Evolutionary conservation across 2,113 vertebrate genomes (phyloP).

Genomic region (Myxocyprinus asiaticus): DNA sequence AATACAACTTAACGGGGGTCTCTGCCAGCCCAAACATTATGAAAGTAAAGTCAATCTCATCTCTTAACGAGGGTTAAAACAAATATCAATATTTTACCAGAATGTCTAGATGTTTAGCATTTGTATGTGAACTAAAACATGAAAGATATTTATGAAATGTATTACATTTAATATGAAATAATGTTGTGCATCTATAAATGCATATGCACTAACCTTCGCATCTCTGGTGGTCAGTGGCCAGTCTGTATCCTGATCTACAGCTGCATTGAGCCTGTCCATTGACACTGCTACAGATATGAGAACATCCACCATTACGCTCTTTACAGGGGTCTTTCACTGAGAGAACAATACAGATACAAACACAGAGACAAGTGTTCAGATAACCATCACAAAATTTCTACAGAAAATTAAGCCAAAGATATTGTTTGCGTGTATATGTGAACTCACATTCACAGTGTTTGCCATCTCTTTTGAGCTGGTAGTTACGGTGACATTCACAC

Average conservation of each 20-base stretch:
- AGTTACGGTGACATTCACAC: slow-evolving; percentile 72
- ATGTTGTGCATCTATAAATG: neutral
- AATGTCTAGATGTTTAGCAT: too few species aligned
- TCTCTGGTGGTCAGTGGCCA: slow-evolving; percentile 74
- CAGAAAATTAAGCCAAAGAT: slow-evolving; percentile 1
- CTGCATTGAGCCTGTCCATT: slow-evolving; percentile 73
- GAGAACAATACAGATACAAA: slow-evolving; percentile 31
- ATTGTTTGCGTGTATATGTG: neutral
- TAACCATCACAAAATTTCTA: neutral
- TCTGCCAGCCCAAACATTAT: too few species aligned
- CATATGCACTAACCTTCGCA: slow-evolving; percentile 74
- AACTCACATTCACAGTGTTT: slow-evolving; percentile 77
- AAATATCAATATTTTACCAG: too few species aligned
- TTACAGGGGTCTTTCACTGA: slow-evolving; percentile 80
- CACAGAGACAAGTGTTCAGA: slow-evolving; percentile 8
- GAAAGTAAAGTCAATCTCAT: too few species aligned
- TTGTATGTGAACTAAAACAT: too few species aligned
- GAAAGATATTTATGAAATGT: too few species aligned
- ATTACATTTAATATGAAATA: too few species aligned
- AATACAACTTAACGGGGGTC: too few species aligned
- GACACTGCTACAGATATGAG: slow-evolving; percentile 79
- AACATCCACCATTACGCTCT: slow-evolving; percentile 80
- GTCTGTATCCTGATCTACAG: slow-evolving; percentile 77
- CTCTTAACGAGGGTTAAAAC: too few species aligned
- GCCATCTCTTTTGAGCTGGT: slow-evolving; percentile 76